Conservation (phyloP, 2,113 vertebrate species). For the Zosterops lateralis region DNA sequence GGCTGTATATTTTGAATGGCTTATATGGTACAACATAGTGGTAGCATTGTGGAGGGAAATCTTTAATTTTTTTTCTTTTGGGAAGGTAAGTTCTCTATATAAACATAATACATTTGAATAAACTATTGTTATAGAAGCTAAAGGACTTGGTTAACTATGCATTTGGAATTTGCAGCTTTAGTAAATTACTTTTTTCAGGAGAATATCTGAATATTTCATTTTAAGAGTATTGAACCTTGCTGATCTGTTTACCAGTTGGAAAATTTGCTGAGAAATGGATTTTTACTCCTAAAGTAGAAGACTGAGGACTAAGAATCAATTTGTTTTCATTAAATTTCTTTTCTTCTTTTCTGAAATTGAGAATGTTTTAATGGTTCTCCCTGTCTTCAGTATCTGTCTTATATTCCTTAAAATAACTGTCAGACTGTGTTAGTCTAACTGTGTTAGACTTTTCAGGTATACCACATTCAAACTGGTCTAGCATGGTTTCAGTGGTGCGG, state of each 20-base stretch:
- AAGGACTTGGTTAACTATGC: background rate
- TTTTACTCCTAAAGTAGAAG: constrained; percentile 32
- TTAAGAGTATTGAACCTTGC: background rate
- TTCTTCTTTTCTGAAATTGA: constrained; percentile 26
- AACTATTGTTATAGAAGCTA: background rate
- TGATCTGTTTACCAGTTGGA: background rate
- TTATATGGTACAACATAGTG: background rate
- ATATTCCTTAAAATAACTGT: background rate
- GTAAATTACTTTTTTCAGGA: background rate
- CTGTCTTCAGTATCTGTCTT: background rate
- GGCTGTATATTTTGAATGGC: background rate
- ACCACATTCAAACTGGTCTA: background rate
- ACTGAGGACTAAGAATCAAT: background rate
- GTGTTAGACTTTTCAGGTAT: background rate
- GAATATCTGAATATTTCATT: background rate
- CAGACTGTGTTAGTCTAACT: background rate
- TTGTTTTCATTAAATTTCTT: background rate
- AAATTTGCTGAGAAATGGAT: constrained; percentile 25
- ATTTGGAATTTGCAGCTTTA: background rate
- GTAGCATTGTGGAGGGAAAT: background rate
- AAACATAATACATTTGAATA: background rate
- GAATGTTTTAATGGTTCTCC: background rate
- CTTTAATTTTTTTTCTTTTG: background rate
- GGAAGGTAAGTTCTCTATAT: background rate
- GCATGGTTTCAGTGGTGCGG: background rate